phyloP scores from a whole-genome alignment of 1,140 invertebrate genomes.

The Theocolax elegans region DNA sequence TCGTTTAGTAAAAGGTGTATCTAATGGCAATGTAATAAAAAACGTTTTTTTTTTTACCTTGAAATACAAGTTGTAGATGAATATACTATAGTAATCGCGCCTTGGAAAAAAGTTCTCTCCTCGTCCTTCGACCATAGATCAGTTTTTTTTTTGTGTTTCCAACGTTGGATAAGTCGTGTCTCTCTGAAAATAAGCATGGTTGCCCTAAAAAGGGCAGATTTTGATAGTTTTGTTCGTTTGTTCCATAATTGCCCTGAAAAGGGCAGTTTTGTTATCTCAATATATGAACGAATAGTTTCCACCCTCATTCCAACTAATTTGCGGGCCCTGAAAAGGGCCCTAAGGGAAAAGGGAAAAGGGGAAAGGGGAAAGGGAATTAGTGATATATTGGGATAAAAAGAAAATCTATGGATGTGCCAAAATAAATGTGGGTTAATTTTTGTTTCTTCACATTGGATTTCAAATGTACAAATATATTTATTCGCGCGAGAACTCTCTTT shows the following conservation, averaged over 20 bases:
- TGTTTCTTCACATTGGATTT: not conserved
- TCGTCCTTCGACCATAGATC: too few relatives aligned
- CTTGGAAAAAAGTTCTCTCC: too few relatives aligned
- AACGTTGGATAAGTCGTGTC: too few relatives aligned
- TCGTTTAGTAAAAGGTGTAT: too few relatives aligned
- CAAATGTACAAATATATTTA: not conserved
- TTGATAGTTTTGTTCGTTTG: conserved; percentile 29
- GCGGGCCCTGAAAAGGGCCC: conserved; percentile 66
- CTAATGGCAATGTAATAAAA: too few relatives aligned
- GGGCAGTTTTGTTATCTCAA: conserved; percentile 38
- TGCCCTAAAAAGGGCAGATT: conserved; percentile 43
- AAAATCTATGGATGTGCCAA: conserved; percentile 28
- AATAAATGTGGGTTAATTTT: conserved; percentile 24
- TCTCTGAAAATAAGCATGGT: too few relatives aligned
- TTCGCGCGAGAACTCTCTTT: too few relatives aligned
- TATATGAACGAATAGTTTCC: conserved; percentile 40
- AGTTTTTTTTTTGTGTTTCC: too few relatives aligned
- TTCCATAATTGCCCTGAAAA: conserved; percentile 43
- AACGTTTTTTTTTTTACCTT: too few relatives aligned
- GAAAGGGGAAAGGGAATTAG: conserved; percentile 48
- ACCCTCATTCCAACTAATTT: conserved; percentile 53
- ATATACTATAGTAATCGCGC: too few relatives aligned
- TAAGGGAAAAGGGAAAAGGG: too few relatives aligned
- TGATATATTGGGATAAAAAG: conserved; percentile 24
- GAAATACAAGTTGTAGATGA: too few relatives aligned